A percentile compares a stretch with the other conserved stretches of the same genome.
These are phyloP conservation scores for Lycophotia porphyrea DNA, from an alignment of 2,888 invertebrate species.

Conservation along the genomic window DNA sequence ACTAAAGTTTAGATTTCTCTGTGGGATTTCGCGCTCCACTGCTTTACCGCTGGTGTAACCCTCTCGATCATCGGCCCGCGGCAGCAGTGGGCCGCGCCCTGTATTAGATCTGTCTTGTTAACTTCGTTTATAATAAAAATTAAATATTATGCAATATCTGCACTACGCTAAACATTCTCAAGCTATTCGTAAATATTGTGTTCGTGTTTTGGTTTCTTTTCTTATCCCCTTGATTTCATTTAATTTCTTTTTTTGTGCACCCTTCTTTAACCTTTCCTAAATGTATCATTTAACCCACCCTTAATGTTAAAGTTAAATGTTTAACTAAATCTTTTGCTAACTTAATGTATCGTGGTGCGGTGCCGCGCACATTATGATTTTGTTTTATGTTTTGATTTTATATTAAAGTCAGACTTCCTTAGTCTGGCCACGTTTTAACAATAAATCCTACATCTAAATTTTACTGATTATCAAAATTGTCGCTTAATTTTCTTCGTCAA, in stretches of 20 bases:
- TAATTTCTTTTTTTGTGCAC: constrained; percentile 68
- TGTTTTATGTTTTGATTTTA: constrained; percentile 36
- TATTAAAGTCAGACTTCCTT: constrained; percentile 36
- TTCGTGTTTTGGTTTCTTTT: constrained; percentile 75
- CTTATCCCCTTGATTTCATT: constrained; percentile 63
- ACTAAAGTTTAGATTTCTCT: constrained; percentile 74
- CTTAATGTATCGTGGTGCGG: constrained; percentile 74
- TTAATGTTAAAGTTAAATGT: constrained; percentile 53
- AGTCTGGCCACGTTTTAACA: constrained; percentile 24
- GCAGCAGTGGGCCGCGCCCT: constrained; percentile 53
- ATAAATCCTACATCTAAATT: constrained; percentile 24
- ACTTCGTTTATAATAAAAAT: constrained; percentile 86
- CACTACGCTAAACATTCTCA: constrained; percentile 85
- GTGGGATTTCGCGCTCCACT: constrained; percentile 49
- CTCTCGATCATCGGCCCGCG: constrained; percentile 32
- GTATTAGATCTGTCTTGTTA: constrained; percentile 49
- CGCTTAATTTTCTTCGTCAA: constrained; percentile 45
- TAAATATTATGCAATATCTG: constrained; percentile 83
- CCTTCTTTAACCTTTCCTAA: constrained; percentile 65
- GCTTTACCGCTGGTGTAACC: constrained; percentile 41
- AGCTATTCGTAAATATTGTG: constrained; percentile 83
- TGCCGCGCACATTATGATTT: constrained; percentile 70
- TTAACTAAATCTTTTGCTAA: constrained; percentile 54
- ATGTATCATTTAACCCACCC: constrained; percentile 63
- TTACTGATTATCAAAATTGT: constrained; percentile 40